Base-by-base conservation (phyloP, 2,113 vertebrate species). In the Corythornis cristatus region DNA sequence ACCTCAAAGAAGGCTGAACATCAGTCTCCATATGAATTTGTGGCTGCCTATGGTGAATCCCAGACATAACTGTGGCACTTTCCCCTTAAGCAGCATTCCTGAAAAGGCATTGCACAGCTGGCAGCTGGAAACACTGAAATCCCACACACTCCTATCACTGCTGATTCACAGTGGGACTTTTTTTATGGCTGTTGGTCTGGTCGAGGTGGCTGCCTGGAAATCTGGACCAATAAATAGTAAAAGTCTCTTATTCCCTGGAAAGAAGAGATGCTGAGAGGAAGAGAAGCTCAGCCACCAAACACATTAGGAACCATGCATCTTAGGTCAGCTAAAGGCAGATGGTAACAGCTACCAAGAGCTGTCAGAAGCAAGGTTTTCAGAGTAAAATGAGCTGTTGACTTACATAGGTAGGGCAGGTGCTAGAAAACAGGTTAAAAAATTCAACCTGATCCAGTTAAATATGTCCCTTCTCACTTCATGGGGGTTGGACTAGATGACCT, bases 141-240 rank as follows among this genome's bases (percentile, higher is more conserved):
- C 6, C 12, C 48, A 19, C 0, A 1, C 5, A 1, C 9, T 13
- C 19, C 3, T 18, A 15, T 15, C 19, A 28, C 0, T 0, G 3
- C 10, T 40, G 15, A 20, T 14, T 87, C 3, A 0, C 2, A 1
- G 19, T 23, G 5, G 3, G n/a, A 31, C 37, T 25, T 37, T 78
- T 54, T 56, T n/a, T 5, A 3, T 6, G 31, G 7, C 11, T 86
- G 8, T 21, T 72, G 15, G 6, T 51, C 35, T 56, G 45, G 29
- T 17, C 56, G 29, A 23, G 4, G 3, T 21, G 78, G 33, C 13
- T 22, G 19, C 13, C 8, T 61, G 40, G 29, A 90, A 70, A 60
- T 50, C 33, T 22, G 13, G 42, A 45, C 10, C 3, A 20, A n/a
- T n/a, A 28, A 68, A 33, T 9, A 6, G 15, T 13, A 12, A 31